Conservation (phyloP, 1,140 invertebrate species). For the Drosophila ironensis region DNA sequence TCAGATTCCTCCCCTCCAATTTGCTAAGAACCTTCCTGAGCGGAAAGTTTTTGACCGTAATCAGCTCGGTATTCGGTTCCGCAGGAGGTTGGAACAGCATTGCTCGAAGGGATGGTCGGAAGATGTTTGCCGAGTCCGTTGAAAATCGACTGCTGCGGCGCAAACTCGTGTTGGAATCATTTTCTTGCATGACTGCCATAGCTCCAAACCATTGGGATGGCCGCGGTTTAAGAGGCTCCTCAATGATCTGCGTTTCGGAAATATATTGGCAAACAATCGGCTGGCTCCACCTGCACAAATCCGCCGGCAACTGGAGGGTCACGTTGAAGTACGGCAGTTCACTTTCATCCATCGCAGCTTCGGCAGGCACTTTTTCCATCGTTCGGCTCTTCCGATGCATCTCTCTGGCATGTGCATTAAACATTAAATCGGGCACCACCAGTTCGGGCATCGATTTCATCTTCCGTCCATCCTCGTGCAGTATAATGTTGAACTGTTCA, state of each 20-base stretch:
- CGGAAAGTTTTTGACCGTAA: constrained; percentile 27
- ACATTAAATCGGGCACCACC: constrained; percentile 9
- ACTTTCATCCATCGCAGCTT: background rate
- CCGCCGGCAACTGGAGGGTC: constrained; percentile 38
- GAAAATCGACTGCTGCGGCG: background rate
- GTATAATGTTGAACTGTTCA: constrained; percentile 50
- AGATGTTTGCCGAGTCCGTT: constrained; percentile 17
- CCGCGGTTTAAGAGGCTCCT: background rate
- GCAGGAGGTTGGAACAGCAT: background rate
- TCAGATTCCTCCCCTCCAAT: constrained; percentile 23
- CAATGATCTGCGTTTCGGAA: background rate
- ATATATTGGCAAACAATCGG: constrained; percentile 59
- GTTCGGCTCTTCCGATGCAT: background rate
- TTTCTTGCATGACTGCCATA: no score
- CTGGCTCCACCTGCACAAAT: constrained; percentile 60
- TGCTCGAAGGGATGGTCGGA: constrained; percentile 37
- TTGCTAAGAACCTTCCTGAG: constrained; percentile 29
- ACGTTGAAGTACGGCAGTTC: constrained; percentile 54
- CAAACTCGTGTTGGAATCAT: background rate
- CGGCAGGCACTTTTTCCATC: background rate
- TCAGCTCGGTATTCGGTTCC: no score
- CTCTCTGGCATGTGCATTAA: background rate
- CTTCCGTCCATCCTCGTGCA: constrained; percentile 53
- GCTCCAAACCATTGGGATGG: background rate
- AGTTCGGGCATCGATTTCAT: constrained; percentile 37